Evolutionary conservation across 2,888 invertebrate species (phyloP).

Genomic region (Aporophyla lueneburgensis): DNA sequence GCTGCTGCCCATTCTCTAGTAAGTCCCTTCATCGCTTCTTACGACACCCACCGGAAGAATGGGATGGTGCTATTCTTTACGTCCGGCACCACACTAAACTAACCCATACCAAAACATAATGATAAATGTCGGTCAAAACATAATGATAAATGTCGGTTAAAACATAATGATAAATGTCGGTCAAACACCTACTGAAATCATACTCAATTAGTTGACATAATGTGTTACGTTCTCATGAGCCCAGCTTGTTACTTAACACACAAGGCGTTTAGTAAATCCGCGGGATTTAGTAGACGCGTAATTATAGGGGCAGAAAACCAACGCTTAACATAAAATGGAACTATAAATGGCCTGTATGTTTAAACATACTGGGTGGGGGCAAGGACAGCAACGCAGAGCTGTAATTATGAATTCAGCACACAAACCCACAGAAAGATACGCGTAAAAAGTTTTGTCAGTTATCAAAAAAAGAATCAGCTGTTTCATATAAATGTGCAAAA

Average conservation of each 20-base stretch:
- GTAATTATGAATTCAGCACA: too few species aligned
- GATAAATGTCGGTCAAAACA: not conserved
- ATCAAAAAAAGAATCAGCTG: too few species aligned
- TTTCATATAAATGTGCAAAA: too few species aligned
- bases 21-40: too few species aligned
- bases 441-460: too few species aligned
- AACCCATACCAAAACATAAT: not conserved
- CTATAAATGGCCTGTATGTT: too few species aligned
- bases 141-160: not conserved
- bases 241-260: not conserved
- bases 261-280: constrained; percentile 12
- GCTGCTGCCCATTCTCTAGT: too few species aligned
- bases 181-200: not conserved
- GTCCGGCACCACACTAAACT: not conserved
- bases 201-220: constrained; percentile 9
- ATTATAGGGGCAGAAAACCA: constrained; percentile 22
- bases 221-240: not conserved
- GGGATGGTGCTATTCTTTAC: too few species aligned
- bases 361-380: too few species aligned
- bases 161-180: not conserved
- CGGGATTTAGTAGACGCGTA: not conserved
- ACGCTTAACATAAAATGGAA: not conserved
- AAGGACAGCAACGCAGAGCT: too few species aligned
- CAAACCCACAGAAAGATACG: too few species aligned
- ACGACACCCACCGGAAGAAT: too few species aligned